Evolutionary conservation across 1,140 invertebrate species (phyloP).

Genomic region (Triops longicaudatus): DNA sequence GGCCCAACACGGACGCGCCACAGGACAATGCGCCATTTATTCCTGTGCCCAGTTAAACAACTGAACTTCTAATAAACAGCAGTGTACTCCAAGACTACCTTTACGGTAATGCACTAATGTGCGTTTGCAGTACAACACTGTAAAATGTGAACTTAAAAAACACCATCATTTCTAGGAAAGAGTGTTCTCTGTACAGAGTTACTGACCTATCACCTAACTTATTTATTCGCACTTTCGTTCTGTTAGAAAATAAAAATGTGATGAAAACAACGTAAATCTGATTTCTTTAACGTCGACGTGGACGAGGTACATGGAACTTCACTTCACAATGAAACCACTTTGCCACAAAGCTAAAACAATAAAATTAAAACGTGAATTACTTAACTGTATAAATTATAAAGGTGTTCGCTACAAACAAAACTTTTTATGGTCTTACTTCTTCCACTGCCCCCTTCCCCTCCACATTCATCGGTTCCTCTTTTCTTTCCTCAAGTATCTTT

Average conservation of each 20-base stretch:
- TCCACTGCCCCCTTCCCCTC: neutral
- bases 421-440: neutral
- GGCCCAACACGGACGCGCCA: constrained; percentile 29
- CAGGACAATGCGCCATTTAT: constrained; percentile 24
- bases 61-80: neutral
- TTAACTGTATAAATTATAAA: no score
- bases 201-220: neutral
- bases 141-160: no score
- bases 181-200: neutral
- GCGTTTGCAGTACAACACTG: no score
- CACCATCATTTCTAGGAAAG: neutral
- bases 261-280: neutral
- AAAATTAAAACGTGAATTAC: no score
- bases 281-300: neutral
- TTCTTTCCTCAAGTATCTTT: neutral
- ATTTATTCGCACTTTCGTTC: neutral
- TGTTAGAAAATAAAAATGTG: neutral
- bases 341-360: no score
- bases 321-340: no score
- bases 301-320: no score
- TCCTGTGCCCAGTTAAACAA: constrained; percentile 22
- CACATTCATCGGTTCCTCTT: neutral
- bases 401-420: no score
- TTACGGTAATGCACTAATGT: no score
- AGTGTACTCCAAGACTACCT: no score